Evolutionary conservation across 92 coral and sea anemone species (phyloP), one percentile per base, ranked within the genome.

Genomic region (Isaurus tuberculatus): DNA sequence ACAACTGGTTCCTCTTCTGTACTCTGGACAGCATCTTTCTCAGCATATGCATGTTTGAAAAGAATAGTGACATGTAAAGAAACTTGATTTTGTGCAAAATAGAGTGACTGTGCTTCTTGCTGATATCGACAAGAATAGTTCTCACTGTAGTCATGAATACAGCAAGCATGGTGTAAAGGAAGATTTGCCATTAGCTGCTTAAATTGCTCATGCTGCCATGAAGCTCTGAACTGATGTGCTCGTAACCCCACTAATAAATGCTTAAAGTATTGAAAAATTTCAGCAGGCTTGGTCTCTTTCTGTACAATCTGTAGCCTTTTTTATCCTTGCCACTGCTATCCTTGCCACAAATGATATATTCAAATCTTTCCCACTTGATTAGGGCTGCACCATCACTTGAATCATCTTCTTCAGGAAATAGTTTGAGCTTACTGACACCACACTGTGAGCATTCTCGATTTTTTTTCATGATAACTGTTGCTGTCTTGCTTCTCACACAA

Each of bases 211-310:
- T 83, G 75, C 42, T 84, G 81, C 81, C 81, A 84, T 17, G 32
- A 58, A 51, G 87, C 81, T 28, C 81, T 40, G 70, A 84, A 72
- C 33, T 72, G 87, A 23, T 84, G 87, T 30, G 87, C 10, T 23
- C 72, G 48, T 14, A 40, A 81, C 3, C 31, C 68, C 16, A 70
- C 19, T 10, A 84, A 57, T 28, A 84, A 79, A 7, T 27, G 53
- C 19, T 72, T 55, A 31, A 84, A 42, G 37, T 57, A 53, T 31
- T 33, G 23, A 72, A 53, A 72, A n/a, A n/a, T n/a, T n/a, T n/a
- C n/a, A n/a, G n/a, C n/a, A n/a, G n/a, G n/a, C n/a, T n/a, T n/a
- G n/a, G n/a, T n/a, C n/a, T n/a, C n/a, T n/a, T n/a, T n/a, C n/a
- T 72, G 44, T 14, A 84, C 88, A 13, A 73, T 17, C 73, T 73